Evolutionary conservation across 2,113 vertebrate species (phyloP), one percentile per base, ranked within the genome.

Genomic region (Neodontobutis hainanensis): DNA sequence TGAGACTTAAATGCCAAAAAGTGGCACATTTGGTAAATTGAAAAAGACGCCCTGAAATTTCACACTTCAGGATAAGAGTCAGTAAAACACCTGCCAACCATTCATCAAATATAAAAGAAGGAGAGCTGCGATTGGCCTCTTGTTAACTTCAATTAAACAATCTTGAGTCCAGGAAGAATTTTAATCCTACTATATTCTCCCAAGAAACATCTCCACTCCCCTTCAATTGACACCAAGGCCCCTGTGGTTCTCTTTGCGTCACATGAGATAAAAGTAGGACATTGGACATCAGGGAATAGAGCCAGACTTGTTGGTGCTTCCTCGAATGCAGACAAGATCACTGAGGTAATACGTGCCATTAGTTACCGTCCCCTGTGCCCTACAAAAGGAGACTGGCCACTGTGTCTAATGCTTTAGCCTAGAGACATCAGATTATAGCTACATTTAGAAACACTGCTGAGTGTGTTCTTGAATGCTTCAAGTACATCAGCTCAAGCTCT

Each of bases 201-300:
- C 19, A 27, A 27, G 19, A 27, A 27, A 27, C 19, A 27, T 27
- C 19, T 27, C 19, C 19, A 27, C 19, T 27, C 19, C 19, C 1
- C 19, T 27, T 27, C 19, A 27, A 2, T 27, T 27, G 19, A 27
- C 19, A 27, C 19, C 32, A 0, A 3, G 2, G 10, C 52, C 52
- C 55, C 38, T 6, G 6, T 58, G 36, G 2, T 48, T 40, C 27
- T 11, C 44, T 61, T 47, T 44, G 35, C 34, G 50, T 75, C 16
- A 43, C 32, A 15, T 15, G 61, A 60, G n/a, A 35, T 58, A 19
- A 49, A 70, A 66, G 67, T 66, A 56, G 74, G 56, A 61, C 61
- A 77, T 11, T 66, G 44, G 44, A 55, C 45, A 49, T 38, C 1
- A 55, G 56, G 56, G 35, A 49, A 43, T 65, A 44, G 16, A 36